phyloP scores from a whole-genome alignment of 2,888 invertebrate genomes.

The Hypolimnas misippus region DNA sequence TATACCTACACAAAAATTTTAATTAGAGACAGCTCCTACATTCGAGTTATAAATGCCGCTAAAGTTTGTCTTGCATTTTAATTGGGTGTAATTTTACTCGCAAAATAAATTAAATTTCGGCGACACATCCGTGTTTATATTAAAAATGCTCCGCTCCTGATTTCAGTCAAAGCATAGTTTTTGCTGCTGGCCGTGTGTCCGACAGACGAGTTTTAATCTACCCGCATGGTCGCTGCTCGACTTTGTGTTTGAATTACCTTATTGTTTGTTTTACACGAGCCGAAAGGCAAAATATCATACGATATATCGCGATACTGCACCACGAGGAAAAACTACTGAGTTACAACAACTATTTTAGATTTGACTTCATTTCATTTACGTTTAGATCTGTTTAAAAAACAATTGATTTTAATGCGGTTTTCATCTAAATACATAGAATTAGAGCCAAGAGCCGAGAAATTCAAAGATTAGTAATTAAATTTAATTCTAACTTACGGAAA shows the following conservation, averaged over 20 bases:
- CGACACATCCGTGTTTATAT: conserved; percentile 24
- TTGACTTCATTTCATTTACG: background rate
- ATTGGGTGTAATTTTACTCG: conserved; percentile 23
- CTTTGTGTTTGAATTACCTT: conserved; percentile 32
- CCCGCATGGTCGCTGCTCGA: conserved; percentile 39
- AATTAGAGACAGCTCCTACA: conserved; percentile 12
- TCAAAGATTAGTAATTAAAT: no score
- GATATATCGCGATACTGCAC: background rate
- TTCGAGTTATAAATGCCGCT: conserved; percentile 19
- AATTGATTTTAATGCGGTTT: no score
- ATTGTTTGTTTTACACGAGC: conserved; percentile 12
- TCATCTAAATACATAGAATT: no score
- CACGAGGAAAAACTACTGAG: background rate
- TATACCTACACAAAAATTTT: background rate
- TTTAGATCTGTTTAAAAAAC: no score
- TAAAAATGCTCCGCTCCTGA: conserved; percentile 30
- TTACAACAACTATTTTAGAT: background rate
- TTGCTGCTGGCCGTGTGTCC: conserved; percentile 23
- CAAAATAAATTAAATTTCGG: conserved; percentile 28
- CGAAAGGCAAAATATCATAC: background rate
- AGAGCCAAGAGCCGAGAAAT: no score
- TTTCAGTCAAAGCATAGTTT: conserved; percentile 38
- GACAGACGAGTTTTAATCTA: conserved; percentile 35
- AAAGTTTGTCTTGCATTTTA: conserved; percentile 28
- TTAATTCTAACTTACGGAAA: no score